phyloP scores from a whole-genome alignment of 2,797 vertebrate species.

The Halcyon smyrnensis region DNA sequence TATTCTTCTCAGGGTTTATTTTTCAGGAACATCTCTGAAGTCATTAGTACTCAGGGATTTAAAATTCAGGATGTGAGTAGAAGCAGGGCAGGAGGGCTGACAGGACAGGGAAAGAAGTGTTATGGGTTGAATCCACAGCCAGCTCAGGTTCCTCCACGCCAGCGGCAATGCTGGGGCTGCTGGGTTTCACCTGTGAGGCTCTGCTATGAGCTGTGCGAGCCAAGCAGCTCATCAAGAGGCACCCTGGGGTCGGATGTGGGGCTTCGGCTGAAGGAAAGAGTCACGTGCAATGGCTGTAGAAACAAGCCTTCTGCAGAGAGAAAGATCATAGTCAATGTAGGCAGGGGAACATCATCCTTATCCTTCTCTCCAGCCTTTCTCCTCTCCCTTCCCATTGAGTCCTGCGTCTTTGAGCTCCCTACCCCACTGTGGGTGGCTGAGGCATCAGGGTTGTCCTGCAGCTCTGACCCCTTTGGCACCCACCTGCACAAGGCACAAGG shows the following conservation, averaged over 20 bases:
- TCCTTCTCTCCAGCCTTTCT: background rate
- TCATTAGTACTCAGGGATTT: background rate
- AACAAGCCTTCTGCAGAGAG: background rate
- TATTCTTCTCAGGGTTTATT: background rate
- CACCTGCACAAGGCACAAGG: background rate
- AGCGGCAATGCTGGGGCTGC: background rate
- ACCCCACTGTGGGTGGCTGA: too few species aligned
- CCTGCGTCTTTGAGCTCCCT: background rate
- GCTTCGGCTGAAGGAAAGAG: background rate
- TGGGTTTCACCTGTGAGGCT: background rate
- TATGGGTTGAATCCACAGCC: background rate
- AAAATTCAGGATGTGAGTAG: background rate
- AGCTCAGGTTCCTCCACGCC: accelerated
- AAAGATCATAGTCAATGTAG: background rate
- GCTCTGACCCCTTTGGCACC: background rate
- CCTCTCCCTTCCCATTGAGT: background rate
- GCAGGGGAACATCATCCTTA: background rate
- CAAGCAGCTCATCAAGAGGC: background rate
- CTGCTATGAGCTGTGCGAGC: background rate
- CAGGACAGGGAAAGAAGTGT: background rate
- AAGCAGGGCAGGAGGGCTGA: background rate
- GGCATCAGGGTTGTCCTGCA: background rate
- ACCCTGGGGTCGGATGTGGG: accelerated
- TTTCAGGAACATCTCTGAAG: background rate
- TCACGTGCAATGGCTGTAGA: background rate